A percentile compares a stretch with the other conserved stretches of the same genome.
Conservation (phyloP, 1,140 invertebrate species). For the Goniozus legneri region DNA sequence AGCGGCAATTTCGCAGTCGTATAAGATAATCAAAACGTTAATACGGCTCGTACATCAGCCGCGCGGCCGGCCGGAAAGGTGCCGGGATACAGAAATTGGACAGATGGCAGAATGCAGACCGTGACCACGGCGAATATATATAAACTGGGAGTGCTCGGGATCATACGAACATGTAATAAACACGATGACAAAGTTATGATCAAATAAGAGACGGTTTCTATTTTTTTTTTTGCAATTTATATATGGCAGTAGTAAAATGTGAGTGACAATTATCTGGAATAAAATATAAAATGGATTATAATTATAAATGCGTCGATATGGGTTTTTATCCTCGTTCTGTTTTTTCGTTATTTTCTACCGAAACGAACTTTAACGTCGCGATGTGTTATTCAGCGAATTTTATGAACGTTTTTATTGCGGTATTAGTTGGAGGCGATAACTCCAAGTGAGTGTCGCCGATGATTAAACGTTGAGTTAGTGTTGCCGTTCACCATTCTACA, state of each 20-base stretch:
- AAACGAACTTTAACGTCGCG: too few relatives aligned
- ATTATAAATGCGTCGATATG: conserved; percentile 33
- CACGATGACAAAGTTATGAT: conserved; percentile 32
- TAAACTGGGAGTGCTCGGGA: conserved; percentile 22
- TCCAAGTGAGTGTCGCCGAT: too few relatives aligned
- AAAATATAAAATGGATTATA: conserved; percentile 53
- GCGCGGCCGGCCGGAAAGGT: background rate
- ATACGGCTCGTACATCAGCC: conserved; percentile 12
- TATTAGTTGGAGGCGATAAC: too few relatives aligned
- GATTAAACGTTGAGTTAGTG: too few relatives aligned
- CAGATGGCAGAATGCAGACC: conserved; percentile 31
- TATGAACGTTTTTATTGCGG: too few relatives aligned
- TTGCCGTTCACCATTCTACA: too few relatives aligned
- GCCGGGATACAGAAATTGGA: conserved; percentile 4
- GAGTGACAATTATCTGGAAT: conserved; percentile 52
- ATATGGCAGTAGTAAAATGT: conserved; percentile 40
- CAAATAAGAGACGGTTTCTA: conserved; percentile 28
- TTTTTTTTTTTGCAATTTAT: conserved; percentile 31
- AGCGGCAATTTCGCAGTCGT: background rate
- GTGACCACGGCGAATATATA: conserved; percentile 16
- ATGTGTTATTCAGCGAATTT: too few relatives aligned
- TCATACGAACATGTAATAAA: conserved; percentile 27
- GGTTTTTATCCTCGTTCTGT: too few relatives aligned
- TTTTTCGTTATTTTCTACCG: too few relatives aligned
- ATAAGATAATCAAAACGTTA: conserved; percentile 4